Percentiles rank a stretch among this genome's conserved stretches.
These are phyloP conservation scores for Oxygymnocypris stewartii DNA, from an alignment of 2,113 vertebrate species.

Conservation along the genomic window DNA sequence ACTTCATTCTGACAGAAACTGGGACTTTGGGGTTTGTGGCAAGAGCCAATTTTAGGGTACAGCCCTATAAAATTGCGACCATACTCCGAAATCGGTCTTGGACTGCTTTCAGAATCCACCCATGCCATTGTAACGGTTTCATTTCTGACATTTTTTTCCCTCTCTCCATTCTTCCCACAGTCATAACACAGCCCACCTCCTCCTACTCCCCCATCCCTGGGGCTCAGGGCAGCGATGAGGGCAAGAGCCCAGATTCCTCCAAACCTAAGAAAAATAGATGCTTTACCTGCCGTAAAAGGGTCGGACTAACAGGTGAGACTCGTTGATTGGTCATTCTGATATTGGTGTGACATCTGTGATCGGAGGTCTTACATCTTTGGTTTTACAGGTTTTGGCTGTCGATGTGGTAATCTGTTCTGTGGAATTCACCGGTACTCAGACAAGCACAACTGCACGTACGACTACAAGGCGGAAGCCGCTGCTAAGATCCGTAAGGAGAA, in stretches of 20 bases:
- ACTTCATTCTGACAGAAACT: not conserved
- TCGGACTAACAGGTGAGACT: constrained; percentile 91
- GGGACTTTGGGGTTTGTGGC: not conserved
- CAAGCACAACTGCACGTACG: constrained; percentile 98
- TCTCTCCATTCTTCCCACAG: constrained; percentile 68
- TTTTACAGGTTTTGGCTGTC: constrained; percentile 90
- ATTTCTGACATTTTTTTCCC: not conserved
- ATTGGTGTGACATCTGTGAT: not conserved
- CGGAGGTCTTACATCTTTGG: constrained; percentile 17
- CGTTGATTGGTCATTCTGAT: not conserved
- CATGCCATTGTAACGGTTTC: not conserved
- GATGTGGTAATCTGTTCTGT: constrained; percentile 97
- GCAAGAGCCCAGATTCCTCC: constrained; percentile 80
- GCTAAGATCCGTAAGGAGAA: constrained; percentile 99
- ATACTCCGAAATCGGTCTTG: not conserved
- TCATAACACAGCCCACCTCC: constrained; percentile 92
- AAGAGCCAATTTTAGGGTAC: constrained; percentile 2
- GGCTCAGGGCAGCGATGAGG: constrained; percentile 80
- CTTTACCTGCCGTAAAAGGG: constrained; percentile 95
- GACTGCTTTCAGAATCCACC: constrained; percentile 22
- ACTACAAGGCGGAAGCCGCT: constrained; percentile 97
- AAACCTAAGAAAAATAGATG: constrained; percentile 98
- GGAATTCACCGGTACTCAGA: constrained; percentile 98
- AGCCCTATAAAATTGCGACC: constrained; percentile 23
- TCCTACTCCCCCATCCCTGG: constrained; percentile 80